Base-by-base conservation (phyloP, 1,140 invertebrate species). In the Belonocnema kinseyi region DNA sequence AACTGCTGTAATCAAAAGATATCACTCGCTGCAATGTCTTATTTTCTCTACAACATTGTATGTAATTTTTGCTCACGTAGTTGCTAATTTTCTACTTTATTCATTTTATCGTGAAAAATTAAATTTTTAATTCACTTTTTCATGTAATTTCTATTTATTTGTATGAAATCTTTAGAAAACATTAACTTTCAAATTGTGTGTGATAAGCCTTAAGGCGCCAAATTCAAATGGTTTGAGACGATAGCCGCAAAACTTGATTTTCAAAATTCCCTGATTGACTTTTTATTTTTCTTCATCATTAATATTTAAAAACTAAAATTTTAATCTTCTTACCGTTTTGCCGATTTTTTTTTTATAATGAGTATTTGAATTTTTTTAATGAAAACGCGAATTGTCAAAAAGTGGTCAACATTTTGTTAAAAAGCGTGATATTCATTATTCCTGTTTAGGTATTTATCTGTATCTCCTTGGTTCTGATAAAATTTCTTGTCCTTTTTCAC, bases 1-100 rank as follows among this genome's bases (percentile, higher is more conserved):
- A 26, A 66, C 61, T 26, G 14, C 13, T 61, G 26, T n/a, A 66
- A 54, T 50, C 26, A 73, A 66, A 66, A 61, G 61, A 66, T 66
- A 40, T 14, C 40, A 10, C 40, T 16, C n/a, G 58, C 21, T 21
- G 13, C 58, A 54, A 17, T n/a, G 7, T 54, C 17, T 54, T 54
- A 54, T 17, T 17, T 17, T 54, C 17, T 61, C 21, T 61, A 33
- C 11, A 3, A 58, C 21, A 21, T 58, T 58, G 10, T 26, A 26
- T 12, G 14, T 14, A 26, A 13, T 21, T 3, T 21, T 0, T 26
- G 3, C 10, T 12, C 26, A 61, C 21, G 16, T 14, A 26, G 19
- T 56, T 56, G 10, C 10, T 56, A 33, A 12, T 19, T 19, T 21
- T 13, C 17, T 10, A 13, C 11, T 12, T 19, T 5, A 56, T 8